Conservation (phyloP, 2,113 vertebrate genomes). For the Erinaceus europaeus region DNA sequence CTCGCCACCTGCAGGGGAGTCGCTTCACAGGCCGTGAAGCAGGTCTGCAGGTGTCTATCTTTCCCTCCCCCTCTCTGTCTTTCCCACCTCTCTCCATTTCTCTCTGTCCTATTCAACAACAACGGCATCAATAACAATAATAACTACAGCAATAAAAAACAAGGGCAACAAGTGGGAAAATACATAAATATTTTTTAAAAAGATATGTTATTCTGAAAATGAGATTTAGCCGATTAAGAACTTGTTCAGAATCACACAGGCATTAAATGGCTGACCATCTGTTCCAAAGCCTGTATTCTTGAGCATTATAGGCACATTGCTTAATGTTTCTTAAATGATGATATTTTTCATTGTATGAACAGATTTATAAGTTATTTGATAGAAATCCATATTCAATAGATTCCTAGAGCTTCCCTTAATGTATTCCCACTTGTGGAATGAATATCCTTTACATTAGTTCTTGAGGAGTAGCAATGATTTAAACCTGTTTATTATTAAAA, state of each 20-base stretch:
- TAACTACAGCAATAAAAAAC: too few relatives aligned
- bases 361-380: neutral
- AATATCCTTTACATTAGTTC: neutral
- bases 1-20: too few relatives aligned
- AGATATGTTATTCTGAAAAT: neutral
- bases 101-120: too few relatives aligned
- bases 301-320: neutral
- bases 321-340: neutral
- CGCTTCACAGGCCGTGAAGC: too few relatives aligned
- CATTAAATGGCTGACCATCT: neutral
- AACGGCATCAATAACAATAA: too few relatives aligned
- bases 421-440: neutral
- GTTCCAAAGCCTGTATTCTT: neutral
- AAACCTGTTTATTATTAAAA: too few relatives aligned
- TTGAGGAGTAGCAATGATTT: neutral
- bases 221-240: conserved; percentile 1
- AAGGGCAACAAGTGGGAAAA: too few relatives aligned
- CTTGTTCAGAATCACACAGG: neutral
- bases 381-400: neutral
- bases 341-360: neutral
- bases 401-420: neutral
- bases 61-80: too few relatives aligned
- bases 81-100: too few relatives aligned
- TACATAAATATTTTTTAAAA: too few relatives aligned
- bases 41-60: too few relatives aligned